A percentile compares a stretch with the other conserved stretches of the same genome.
Conservation (phyloP, 2,113 vertebrate genomes). For the Laticauda laticaudata region DNA sequence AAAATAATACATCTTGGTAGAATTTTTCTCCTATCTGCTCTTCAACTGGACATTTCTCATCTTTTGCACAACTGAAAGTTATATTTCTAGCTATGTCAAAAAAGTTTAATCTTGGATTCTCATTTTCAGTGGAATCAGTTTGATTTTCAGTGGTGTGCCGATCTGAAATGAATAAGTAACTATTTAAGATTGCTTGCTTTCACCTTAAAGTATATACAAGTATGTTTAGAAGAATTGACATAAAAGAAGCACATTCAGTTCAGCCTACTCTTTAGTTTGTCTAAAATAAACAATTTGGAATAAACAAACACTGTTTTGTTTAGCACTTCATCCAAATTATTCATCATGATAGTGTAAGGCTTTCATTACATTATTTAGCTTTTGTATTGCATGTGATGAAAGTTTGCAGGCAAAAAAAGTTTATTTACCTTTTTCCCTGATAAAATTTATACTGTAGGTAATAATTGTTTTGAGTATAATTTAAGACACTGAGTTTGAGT, state of each 20-base stretch:
- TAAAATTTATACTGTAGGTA: constrained; percentile 3
- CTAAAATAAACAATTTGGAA: constrained; percentile 56
- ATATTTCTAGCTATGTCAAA: background rate
- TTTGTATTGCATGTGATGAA: background rate
- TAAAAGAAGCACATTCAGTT: constrained; percentile 56
- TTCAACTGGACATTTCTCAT: background rate
- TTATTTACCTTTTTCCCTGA: background rate
- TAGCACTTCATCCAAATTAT: constrained; percentile 52
- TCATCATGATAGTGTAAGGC: constrained; percentile 53
- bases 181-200: background rate
- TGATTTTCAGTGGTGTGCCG: background rate
- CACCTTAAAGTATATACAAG: constrained; percentile 15
- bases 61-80: background rate
- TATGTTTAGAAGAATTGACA: constrained; percentile 54
- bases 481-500: constrained; percentile 1
- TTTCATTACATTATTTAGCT: constrained; percentile 28
- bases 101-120: background rate
- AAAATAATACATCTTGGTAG: background rate
- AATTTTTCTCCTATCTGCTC: constrained; percentile 7
- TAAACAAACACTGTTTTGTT: constrained; percentile 59
- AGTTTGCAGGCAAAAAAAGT: background rate
- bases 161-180: background rate
- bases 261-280: constrained; percentile 61
- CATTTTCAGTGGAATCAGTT: background rate
- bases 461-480: constrained; percentile 28